These are phyloP conservation scores for Lasiommata megera DNA, from an alignment of 2,888 invertebrate species.

Conservation along the genomic window DNA sequence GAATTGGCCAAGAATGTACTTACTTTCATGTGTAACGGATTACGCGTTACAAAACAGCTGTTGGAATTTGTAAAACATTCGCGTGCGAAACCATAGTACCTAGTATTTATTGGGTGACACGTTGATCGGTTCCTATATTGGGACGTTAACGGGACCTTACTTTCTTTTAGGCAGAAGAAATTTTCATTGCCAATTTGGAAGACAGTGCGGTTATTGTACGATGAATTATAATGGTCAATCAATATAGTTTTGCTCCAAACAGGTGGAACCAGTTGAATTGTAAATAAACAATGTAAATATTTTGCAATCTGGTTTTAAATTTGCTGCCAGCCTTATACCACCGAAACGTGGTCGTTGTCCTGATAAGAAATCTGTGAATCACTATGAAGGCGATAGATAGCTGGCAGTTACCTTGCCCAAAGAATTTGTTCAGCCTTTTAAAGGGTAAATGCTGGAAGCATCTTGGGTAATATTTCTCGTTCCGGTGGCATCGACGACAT, in stretches of 20 bases:
- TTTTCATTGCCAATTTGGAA: conserved; percentile 6
- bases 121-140: conserved; percentile 43
- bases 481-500: no score
- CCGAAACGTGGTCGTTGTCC: no score
- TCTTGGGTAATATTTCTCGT: no score
- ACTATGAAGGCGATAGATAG: no score
- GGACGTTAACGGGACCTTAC: conserved; percentile 56
- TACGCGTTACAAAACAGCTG: conserved; percentile 5
- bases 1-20: conserved; percentile 4
- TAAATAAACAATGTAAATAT: not conserved
- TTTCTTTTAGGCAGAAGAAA: conserved; percentile 47
- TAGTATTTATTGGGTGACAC: conserved; percentile 33
- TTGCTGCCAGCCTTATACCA: no score
- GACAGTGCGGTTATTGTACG: not conserved
- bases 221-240: not conserved
- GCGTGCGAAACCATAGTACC: conserved; percentile 25
- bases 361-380: no score
- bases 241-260: not conserved
- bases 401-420: no score
- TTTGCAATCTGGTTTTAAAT: not conserved
- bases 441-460: no score
- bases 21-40: conserved; percentile 14
- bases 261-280: not conserved
- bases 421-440: no score
- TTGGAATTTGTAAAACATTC: conserved; percentile 31